Evolutionary conservation across 2,113 vertebrate genomes (phyloP).

Genomic region (Pseudolaguvia tuberculata): DNA sequence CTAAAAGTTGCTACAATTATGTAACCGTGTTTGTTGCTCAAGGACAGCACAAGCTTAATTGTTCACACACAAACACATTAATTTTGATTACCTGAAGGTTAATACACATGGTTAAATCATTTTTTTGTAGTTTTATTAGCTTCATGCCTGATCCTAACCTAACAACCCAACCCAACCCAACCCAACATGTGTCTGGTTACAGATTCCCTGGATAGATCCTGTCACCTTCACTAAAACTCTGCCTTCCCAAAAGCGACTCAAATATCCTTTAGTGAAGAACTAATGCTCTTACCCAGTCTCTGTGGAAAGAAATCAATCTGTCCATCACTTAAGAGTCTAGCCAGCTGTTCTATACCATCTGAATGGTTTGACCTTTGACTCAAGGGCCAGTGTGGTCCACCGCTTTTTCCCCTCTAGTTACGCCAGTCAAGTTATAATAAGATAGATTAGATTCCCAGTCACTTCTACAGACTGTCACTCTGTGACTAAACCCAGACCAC

Average conservation of each 20-base stretch:
- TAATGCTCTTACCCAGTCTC: background rate
- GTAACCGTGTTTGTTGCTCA: background rate
- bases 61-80: background rate
- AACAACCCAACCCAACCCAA: background rate
- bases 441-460: slow-evolving; percentile 43
- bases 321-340: slow-evolving; percentile 3
- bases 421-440: slow-evolving; percentile 36
- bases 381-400: slow-evolving; percentile 44
- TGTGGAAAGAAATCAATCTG: slow-evolving; percentile 5
- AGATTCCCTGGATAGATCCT: slow-evolving; percentile 14
- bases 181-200: background rate
- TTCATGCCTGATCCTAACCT: background rate
- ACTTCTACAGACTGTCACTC: background rate
- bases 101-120: background rate
- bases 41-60: background rate
- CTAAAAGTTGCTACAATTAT: background rate
- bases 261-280: slow-evolving; percentile 24
- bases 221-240: slow-evolving; percentile 22
- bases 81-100: background rate
- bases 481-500: background rate
- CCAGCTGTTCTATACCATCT: slow-evolving; percentile 47
- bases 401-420: slow-evolving; percentile 51
- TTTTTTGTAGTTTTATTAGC: background rate
- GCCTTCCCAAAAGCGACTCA: slow-evolving; percentile 2
- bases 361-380: slow-evolving; percentile 53